Evolutionary conservation across 2,888 invertebrate species (phyloP), one percentile per base, ranked within the genome.

Genomic region (Sesia apiformis): DNA sequence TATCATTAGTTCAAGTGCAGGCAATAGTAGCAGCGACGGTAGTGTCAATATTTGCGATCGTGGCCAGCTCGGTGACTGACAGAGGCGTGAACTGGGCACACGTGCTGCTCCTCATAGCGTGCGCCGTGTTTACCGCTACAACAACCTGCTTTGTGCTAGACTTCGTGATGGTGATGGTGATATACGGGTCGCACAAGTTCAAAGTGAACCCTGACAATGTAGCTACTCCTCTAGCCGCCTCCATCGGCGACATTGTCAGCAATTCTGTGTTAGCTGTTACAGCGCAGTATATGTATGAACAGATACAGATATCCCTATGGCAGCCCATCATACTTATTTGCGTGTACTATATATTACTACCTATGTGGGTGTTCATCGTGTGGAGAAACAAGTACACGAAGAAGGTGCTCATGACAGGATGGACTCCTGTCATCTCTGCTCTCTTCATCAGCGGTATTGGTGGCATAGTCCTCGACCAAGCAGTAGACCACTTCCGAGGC

Each of bases 161-260:
- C 80, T 93, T 96, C 64, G 93, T 98, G 39, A 95, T 98, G 94
- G 95, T 97, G 58, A 92, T 93, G 73, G 97, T 99, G 63, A 96
- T 99, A 65, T 91, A 98, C 71, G 82, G 94, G 53, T 96, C 98
- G 2, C 93, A 95, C 70, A 94, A 93, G 81, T 92, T 94, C 71
- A 94, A 94, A 63, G 93, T 98, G 75, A 98, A 99, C 82, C 98
- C 98, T 0, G 98, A 99, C 85, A 99, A 99, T 85, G 92, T 99
- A 67, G 98, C 98, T 53, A 98, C 98, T 1, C 98, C 98, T 0
- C 91, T 99, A 50, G 98, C 98, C 38, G 98, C 98, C 6, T 97
- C 97, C 65, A 94, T 98, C 61, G 98, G 98, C 3, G 99, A 99
- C 81, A 94, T 98, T 23, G 96, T 97, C 49, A 98, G 98, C 58